These are phyloP conservation scores for Lemur catta DNA, from an alignment of 2,797 vertebrate species.

Conservation along the genomic window DNA sequence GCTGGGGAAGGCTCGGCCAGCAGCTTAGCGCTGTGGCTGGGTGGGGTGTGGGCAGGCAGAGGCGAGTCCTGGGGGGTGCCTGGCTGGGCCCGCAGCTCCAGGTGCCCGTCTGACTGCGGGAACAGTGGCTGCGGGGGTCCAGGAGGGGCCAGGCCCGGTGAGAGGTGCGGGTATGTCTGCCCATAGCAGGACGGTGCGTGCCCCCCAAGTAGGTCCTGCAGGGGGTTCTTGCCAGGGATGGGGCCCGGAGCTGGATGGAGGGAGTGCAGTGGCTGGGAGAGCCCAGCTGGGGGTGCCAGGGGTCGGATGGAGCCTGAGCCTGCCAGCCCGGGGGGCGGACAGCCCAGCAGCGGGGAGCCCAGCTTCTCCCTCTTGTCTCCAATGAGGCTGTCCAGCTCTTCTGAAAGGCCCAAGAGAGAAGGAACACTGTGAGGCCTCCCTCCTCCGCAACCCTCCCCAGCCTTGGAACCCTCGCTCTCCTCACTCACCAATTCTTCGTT, in stretches of 20 bases:
- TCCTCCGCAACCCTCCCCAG: neutral
- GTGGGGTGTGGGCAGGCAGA: conserved; percentile 87
- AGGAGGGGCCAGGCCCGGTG: conserved; percentile 84
- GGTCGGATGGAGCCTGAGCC: conserved; percentile 75
- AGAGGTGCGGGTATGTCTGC: conserved; percentile 84
- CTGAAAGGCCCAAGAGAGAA: conserved; percentile 80
- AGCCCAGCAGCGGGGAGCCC: conserved; percentile 77
- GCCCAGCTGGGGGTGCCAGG: conserved; percentile 76
- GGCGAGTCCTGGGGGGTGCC: conserved; percentile 86
- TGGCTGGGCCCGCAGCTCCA: conserved; percentile 79
- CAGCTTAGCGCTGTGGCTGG: conserved; percentile 81
- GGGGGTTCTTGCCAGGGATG: conserved; percentile 80
- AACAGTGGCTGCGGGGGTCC: conserved; percentile 78
- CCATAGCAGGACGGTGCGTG: conserved; percentile 83
- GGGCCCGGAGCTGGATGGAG: conserved; percentile 73
- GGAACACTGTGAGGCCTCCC: neutral
- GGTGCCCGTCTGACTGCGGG: conserved; percentile 80
- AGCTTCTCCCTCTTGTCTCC: conserved; percentile 90
- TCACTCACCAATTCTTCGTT: neutral
- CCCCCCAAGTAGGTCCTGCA: conserved; percentile 77
- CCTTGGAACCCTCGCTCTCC: neutral
- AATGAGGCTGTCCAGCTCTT: conserved; percentile 93
- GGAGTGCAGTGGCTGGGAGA: conserved; percentile 73
- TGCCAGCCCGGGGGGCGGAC: conserved; percentile 72
- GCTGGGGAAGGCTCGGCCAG: conserved; percentile 84